Evolutionary conservation across 23 tunicate species (phyloP).

Genomic region (Trididemnum nubilum): DNA sequence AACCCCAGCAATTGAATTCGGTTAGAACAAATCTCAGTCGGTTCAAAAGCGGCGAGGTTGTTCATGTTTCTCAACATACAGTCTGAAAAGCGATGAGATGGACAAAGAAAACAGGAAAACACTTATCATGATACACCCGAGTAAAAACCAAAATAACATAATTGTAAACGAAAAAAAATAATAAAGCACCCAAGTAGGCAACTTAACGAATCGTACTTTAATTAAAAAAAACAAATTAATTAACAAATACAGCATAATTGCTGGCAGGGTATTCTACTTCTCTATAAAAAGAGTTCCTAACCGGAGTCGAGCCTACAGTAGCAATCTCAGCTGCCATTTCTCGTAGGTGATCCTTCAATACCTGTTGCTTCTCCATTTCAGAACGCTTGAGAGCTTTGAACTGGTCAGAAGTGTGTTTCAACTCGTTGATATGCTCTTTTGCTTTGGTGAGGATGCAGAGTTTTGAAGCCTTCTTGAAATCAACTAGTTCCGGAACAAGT

Average conservation of each 20-base stretch:
- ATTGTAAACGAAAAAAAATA: background rate
- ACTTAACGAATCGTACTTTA: background rate
- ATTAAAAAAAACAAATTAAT: background rate
- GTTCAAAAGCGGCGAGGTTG: too few species aligned
- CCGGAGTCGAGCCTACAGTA: background rate
- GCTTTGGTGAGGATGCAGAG: slow-evolving; percentile 84
- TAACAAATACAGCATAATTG: slow-evolving; percentile 12
- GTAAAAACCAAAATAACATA: background rate
- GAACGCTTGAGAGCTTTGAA: slow-evolving; percentile 26
- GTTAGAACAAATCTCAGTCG: too few species aligned
- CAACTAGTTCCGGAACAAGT: slow-evolving; percentile 64
- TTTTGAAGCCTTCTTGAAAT: slow-evolving; percentile 69
- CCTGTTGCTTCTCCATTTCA: slow-evolving; percentile 11
- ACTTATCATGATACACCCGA: background rate
- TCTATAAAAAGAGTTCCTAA: background rate
- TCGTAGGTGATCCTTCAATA: slow-evolving; percentile 41
- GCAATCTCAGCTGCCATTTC: slow-evolving; percentile 7
- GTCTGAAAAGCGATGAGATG: too few species aligned
- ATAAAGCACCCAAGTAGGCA: background rate
- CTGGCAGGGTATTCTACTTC: background rate
- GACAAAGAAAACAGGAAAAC: too few species aligned
- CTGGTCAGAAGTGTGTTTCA: slow-evolving; percentile 24
- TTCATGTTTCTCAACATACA: too few species aligned
- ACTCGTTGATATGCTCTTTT: slow-evolving; percentile 53
- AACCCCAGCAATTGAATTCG: too few species aligned